These are phyloP conservation scores for Plodia interpunctella DNA, from an alignment of 1,140 invertebrate species.

Conservation along the genomic window DNA sequence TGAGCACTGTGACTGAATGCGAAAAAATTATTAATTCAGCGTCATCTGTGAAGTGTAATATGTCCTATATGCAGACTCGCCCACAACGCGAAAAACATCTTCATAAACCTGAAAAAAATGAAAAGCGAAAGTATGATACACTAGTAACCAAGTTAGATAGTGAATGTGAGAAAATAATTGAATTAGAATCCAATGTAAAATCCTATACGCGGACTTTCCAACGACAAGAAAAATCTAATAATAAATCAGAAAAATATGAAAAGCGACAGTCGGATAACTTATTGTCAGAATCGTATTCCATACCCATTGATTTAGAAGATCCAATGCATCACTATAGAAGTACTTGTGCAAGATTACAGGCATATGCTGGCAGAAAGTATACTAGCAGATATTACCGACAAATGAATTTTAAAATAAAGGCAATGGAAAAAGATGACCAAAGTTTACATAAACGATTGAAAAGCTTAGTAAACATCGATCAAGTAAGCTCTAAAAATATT, in stretches of 20 bases:
- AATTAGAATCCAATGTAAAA: background rate
- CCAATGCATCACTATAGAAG: background rate
- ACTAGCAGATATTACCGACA: background rate
- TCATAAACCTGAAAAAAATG: background rate
- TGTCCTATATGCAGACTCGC: background rate
- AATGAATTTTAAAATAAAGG: background rate
- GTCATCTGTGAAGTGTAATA: background rate
- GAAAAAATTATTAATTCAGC: constrained; percentile 9
- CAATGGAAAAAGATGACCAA: background rate
- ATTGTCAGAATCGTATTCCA: background rate
- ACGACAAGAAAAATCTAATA: background rate
- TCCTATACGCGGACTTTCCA: background rate
- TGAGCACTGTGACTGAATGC: constrained; percentile 4
- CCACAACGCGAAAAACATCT: constrained; percentile 1
- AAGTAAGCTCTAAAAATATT: background rate
- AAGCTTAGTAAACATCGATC: background rate
- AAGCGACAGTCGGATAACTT: background rate
- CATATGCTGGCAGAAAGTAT: background rate
- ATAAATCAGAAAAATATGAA: background rate
- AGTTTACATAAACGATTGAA: background rate
- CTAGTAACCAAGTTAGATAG: background rate
- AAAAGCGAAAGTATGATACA: background rate
- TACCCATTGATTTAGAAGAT: background rate
- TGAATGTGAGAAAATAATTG: constrained; percentile 11
- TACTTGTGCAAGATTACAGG: background rate